Evolutionary conservation across 2,797 vertebrate species (phyloP), one percentile per base, ranked within the genome.

Genomic region (Monodelphis domestica): DNA sequence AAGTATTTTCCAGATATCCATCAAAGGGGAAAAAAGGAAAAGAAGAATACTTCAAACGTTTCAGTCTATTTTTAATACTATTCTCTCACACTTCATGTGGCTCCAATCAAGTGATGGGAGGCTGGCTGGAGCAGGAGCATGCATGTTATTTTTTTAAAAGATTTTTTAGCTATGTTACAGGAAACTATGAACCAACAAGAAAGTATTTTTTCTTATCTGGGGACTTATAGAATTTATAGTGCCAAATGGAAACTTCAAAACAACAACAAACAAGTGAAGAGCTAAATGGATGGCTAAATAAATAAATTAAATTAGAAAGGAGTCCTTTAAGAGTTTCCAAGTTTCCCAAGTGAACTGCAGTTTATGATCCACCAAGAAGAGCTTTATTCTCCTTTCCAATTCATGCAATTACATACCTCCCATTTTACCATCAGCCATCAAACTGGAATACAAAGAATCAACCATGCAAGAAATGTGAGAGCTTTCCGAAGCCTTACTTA

Each of bases 141-240:
- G 50, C 70, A 70, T 33, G 28, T 28, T 53, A 52, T 52, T 53
- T n/a, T 57, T 54, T 54, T 91, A 91, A 88, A 56, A 10, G 1
- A 91, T 56, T 87, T 59, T 92, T 90, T 90, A 89, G 12, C 6
- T 38, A 88, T 54, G 56, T 54, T 55, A 55, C 91, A 30, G 89
- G 55, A n/a, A 91, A 89, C 29, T 59, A 87, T 5, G 78, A 92
- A 90, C 54, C 92, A 96, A 92, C 29, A 45, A 89, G 94, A 95
- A 94, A 51, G 91, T 7, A 89, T 87, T 51, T 91, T 38, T 30
- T 4, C 28, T 92, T 90, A 78, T 88, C 91, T 90, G 15, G 54
- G 52, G 91, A 91, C 38, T 91, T 88, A 88, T 88, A 90, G 78
- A 94, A 89, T 54, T 12, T 87, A 26, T 12, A 90, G 2, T 59